Evolutionary conservation across 2,888 invertebrate species (phyloP), one percentile per base, ranked within the genome.

Genomic region (Cataglyphis albicans): DNA sequence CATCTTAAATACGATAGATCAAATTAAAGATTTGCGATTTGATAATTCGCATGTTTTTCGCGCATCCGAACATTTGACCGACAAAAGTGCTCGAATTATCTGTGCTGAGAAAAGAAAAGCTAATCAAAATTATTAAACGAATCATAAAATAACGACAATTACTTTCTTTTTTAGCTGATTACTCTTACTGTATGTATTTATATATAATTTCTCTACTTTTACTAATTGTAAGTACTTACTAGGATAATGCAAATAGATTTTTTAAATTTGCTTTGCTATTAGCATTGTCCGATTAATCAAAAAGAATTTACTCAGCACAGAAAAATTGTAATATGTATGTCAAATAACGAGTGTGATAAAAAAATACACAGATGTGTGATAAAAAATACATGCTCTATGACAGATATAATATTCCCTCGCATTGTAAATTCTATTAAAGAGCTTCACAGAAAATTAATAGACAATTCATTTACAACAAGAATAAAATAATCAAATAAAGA

Each of bases 331-430:
- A 32, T 7, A 21, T n/a, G 18, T 52, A n/a, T 29, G 18, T 57
- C 10, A 41, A 76, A 32, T 38, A 57, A 78, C 7, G 7, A 18
- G 25, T 52, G 75, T 70, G 55, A 70, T 55, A 64, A 55, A 68
- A 67, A 67, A 67, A 41, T 48, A 44, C 44, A 44, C 48, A 48
- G 48, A 18, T 48, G 25, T 52, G 74, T 72, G 32, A 72, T 55
- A 65, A 55, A 70, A 67, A 67, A 41, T 48, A 48, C n/a, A n/a
- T n/a, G n/a, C 1, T 21, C 1, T 21, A 32, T 59, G 12, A 70
- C 25, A 48, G 25, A 41, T 75, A 38, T 21, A 70, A 32, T 35
- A 59, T 70, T 80, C 5, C 5, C 18, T 80, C 25, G 68, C 29
- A 44, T 1, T 10, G 44, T 44, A 32, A 32, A 48, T 78, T 18